Conservation (phyloP, 2,888 invertebrate species). For the Epicampocera succincta region DNA sequence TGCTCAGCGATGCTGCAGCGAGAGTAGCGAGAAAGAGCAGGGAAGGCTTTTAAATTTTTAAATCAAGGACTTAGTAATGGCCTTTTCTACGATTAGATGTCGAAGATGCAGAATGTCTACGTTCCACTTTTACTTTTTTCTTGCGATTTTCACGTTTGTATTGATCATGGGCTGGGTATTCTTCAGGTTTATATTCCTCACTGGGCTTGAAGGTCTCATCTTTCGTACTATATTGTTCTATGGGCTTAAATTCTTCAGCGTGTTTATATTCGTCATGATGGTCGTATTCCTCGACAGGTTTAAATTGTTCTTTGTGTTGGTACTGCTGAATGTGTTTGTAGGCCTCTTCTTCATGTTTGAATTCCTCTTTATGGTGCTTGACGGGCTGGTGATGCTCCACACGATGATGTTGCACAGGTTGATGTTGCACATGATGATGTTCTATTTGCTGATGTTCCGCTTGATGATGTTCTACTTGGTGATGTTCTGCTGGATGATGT, state of each 20-base stretch:
- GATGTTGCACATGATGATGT: slow-evolving; percentile 72
- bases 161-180: slow-evolving; percentile 18
- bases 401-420: slow-evolving; percentile 77
- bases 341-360: slow-evolving; percentile 22
- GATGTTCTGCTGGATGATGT: slow-evolving; percentile 74
- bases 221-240: slow-evolving; percentile 73
- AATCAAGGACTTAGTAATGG: slow-evolving; percentile 40
- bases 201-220: slow-evolving; percentile 70
- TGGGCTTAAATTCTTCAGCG: slow-evolving; percentile 69
- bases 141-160: slow-evolving; percentile 7
- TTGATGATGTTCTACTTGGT: slow-evolving; percentile 71
- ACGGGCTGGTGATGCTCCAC: slow-evolving; percentile 70
- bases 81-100: slow-evolving; percentile 15
- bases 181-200: slow-evolving; percentile 70
- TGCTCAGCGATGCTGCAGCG: slow-evolving; percentile 57
- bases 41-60: neutral
- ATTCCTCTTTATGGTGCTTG: slow-evolving; percentile 35
- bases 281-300: neutral
- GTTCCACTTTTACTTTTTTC: slow-evolving; percentile 29
- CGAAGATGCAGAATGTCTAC: slow-evolving; percentile 23
- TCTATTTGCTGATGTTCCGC: slow-evolving; percentile 71
- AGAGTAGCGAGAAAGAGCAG: slow-evolving; percentile 42
- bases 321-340: neutral
- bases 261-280: slow-evolving; percentile 75
- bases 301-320: slow-evolving; percentile 71